phyloP scores from a whole-genome alignment of 2,113 vertebrate genomes.

The Sterrhoptilus dennistouni region DNA sequence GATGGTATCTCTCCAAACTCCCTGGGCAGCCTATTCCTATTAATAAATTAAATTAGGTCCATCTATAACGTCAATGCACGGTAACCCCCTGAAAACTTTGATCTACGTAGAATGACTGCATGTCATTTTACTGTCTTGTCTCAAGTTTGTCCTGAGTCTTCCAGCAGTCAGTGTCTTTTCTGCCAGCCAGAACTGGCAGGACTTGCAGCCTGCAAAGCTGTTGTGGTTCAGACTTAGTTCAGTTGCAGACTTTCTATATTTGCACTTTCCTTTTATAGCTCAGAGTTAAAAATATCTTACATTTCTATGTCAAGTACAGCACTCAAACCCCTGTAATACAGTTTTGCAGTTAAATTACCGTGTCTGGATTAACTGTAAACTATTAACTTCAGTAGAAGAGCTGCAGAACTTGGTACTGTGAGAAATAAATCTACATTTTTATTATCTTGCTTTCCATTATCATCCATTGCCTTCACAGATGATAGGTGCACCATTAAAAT shows the following conservation, averaged over 20 bases:
- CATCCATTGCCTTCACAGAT: not conserved
- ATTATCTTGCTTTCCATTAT: not conserved
- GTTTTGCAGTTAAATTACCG: not conserved
- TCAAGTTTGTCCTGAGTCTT: not conserved
- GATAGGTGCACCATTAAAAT: not conserved
- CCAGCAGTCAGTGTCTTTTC: not conserved
- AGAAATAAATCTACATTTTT: constrained; percentile 5
- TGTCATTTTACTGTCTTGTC: not conserved
- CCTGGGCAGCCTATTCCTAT: not conserved
- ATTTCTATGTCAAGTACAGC: constrained; percentile 25
- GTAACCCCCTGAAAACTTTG: not conserved
- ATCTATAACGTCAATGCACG: not conserved
- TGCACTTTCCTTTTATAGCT: constrained; percentile 44
- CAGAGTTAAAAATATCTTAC: constrained; percentile 45
- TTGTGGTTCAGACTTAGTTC: constrained; percentile 1
- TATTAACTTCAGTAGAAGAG: not conserved
- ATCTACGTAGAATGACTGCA: not conserved
- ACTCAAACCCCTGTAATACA: not conserved
- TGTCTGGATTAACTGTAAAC: constrained; percentile 2
- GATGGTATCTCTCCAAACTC: not conserved
- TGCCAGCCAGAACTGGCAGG: not conserved
- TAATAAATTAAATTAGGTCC: not conserved
- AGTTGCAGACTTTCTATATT: constrained; percentile 36
- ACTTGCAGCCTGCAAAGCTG: not conserved
- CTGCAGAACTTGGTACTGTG: not conserved